Evolutionary conservation across 1,140 invertebrate genomes (phyloP), one percentile per base, ranked within the genome.

Genomic region (Lithobius niger): DNA sequence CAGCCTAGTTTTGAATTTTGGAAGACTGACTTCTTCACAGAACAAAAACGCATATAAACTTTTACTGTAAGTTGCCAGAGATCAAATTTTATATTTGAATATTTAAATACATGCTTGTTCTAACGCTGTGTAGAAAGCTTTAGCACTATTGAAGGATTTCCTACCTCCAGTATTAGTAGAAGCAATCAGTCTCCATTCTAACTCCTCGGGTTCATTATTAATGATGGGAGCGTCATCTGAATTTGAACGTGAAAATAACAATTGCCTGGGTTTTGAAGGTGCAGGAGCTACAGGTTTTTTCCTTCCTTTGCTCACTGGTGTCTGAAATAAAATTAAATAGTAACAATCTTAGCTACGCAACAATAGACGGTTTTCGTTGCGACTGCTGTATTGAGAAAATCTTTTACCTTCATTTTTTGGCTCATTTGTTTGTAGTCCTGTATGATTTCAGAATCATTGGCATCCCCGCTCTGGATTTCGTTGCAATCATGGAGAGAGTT

Each of bases 401-500:
- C 6, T 10, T 13, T 45, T 45, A 45, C 43, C 43, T 45, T 22
- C 48, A 50, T 26, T 25, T 28, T 47, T 53, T 63, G 64, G 24
- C 67, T 68, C 42, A 81, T 67, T 61, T 81, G 82, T 62, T 87
- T 86, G 71, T 90, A 89, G 66, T 88, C 85, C 63, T 84, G 82
- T 4, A 89, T 80, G 42, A 86, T 76, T 60, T 86, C 84, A 2
- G 82, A 82, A 65, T 86, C 80, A 57, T 79, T 77, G 1, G 79
- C 70, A 44, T 81, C 78, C 13, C 77, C 76, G 27, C 74, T 74
- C 22, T 84, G 82, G 61, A 89, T 72, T 58, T 84, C 82, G 27
- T 77, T 76, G 67, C 83, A 87, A 69, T 88, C 85, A 59, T 84
- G 82, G n/a, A 91, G 71, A 26, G 77, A 81, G 62, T 85, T 82